Evolutionary conservation across 2,797 vertebrate genomes (phyloP).

Genomic region (Centroberyx gerrardi): DNA sequence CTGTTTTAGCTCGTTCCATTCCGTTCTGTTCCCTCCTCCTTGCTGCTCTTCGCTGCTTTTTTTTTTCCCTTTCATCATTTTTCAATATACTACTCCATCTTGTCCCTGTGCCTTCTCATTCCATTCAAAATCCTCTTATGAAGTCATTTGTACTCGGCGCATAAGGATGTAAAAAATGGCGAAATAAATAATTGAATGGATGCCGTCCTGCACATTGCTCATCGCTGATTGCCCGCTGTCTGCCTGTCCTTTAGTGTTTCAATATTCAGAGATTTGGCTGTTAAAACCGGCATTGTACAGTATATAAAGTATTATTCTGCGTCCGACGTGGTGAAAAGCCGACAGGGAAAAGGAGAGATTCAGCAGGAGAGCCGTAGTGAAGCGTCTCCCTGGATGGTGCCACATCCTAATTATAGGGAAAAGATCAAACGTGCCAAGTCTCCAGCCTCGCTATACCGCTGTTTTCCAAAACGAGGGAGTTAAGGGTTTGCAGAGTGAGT

Average conservation of each 20-base stretch:
- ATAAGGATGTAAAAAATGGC: conserved; percentile 41
- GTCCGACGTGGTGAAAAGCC: conserved; percentile 23
- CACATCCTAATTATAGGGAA: conserved; percentile 53
- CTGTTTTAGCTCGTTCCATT: background rate
- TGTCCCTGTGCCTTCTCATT: conserved; percentile 49
- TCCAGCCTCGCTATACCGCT: conserved; percentile 2
- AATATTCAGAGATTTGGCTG: conserved; percentile 41
- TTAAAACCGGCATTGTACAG: conserved; percentile 25
- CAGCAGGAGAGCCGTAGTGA: conserved; percentile 29
- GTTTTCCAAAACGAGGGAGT: conserved; percentile 22
- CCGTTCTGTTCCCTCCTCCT: background rate
- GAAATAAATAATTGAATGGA: conserved; percentile 49
- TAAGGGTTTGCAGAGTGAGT: conserved; percentile 2
- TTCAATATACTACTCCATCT: conserved; percentile 36
- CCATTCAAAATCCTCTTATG: conserved; percentile 57
- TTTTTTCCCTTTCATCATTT: conserved; percentile 46
- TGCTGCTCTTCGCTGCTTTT: conserved; percentile 17
- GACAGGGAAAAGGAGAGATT: conserved; percentile 50
- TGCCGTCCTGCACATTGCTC: conserved; percentile 29
- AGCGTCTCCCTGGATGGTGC: conserved; percentile 22
- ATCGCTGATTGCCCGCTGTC: conserved; percentile 28
- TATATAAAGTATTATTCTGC: conserved; percentile 34
- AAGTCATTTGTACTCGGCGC: conserved; percentile 56
- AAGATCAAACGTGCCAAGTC: conserved; percentile 43
- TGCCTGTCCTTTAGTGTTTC: conserved; percentile 50